Conservation (phyloP, 2,888 invertebrate genomes). For the Ischnus inquisitorius region DNA sequence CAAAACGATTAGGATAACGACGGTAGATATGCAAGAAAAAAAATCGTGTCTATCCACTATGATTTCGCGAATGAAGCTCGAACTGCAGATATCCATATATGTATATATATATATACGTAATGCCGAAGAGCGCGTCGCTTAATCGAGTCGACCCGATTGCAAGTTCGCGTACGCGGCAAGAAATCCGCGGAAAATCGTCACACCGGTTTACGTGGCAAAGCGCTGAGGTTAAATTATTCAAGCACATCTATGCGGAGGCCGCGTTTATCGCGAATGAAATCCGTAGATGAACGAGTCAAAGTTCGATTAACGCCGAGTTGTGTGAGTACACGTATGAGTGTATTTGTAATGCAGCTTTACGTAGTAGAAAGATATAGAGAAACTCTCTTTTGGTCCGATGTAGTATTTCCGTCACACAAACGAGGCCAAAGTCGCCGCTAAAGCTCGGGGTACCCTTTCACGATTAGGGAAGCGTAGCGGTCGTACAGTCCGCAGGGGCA, state of each 20-base stretch:
- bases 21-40: background rate
- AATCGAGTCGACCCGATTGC: constrained; percentile 52
- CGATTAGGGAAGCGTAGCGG: constrained; percentile 42
- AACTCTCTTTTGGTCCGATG: background rate
- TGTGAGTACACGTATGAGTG: background rate
- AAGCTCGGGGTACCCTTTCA: constrained; percentile 42
- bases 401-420: constrained; percentile 38
- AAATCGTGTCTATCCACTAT: background rate
- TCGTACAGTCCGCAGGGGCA: constrained; percentile 31
- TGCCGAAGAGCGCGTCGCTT: constrained; percentile 22
- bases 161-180: constrained; percentile 27
- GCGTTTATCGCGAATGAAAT: constrained; percentile 19
- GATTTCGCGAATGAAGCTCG: background rate
- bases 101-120: background rate
- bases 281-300: constrained; percentile 16
- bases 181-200: constrained; percentile 52
- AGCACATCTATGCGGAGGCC: background rate
- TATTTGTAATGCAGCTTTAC: constrained; percentile 14
- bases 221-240: constrained; percentile 42
- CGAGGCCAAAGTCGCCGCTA: constrained; percentile 47
- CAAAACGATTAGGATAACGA: background rate
- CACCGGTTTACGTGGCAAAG: constrained; percentile 21
- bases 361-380: background rate
- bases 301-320: constrained; percentile 33
- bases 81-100: too few relatives aligned